Conservation (phyloP, 2,113 vertebrate species). For the Vidua macroura region DNA sequence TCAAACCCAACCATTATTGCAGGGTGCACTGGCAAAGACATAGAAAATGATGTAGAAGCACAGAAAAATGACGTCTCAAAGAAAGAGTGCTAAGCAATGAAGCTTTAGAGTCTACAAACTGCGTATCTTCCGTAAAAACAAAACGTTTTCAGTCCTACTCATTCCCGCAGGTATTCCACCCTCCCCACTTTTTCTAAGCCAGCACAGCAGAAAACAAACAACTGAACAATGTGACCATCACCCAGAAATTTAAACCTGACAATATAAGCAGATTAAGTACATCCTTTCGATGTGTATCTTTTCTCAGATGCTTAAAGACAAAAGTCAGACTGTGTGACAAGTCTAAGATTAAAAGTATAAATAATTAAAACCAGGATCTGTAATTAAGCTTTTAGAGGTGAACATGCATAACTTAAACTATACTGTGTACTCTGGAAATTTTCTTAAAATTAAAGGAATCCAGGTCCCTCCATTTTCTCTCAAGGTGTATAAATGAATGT, state of each 20-base stretch:
- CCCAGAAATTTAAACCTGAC: neutral
- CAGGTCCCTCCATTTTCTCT: neutral
- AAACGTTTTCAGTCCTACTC: neutral
- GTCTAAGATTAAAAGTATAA: neutral
- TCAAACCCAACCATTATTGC: neutral
- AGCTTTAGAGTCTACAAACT: neutral
- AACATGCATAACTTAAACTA: neutral
- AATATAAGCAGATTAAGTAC: neutral
- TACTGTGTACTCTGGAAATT: neutral
- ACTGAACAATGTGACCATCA: neutral
- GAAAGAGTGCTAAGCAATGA: neutral
- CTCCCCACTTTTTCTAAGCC: neutral
- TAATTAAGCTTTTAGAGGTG: neutral
- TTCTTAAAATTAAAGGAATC: neutral
- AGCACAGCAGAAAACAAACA: neutral
- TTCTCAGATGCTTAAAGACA: neutral
- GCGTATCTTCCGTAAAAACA: fast-evolving
- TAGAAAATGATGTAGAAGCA: neutral
- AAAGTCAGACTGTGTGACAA: neutral
- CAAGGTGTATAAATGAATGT: neutral
- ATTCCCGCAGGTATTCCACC: neutral
- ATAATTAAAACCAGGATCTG: neutral
- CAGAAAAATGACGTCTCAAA: neutral
- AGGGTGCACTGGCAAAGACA: neutral
- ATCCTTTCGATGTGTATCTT: neutral